Conservation (phyloP, 2,888 invertebrate species). For the Auanema sp. region DNA sequence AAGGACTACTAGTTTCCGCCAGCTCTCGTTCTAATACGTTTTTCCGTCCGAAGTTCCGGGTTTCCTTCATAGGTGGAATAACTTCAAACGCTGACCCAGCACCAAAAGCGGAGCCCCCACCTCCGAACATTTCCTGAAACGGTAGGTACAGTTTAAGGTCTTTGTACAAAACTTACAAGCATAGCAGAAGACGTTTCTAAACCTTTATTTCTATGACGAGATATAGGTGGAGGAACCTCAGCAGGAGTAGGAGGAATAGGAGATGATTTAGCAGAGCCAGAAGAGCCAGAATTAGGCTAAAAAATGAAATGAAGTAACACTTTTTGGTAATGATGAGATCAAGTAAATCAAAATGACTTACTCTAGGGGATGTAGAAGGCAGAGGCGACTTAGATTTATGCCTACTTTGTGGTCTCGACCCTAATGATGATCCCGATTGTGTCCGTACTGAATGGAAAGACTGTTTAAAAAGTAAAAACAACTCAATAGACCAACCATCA, state of each 20-base stretch:
- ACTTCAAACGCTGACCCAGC: slow-evolving; percentile 15
- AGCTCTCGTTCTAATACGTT: slow-evolving; percentile 36
- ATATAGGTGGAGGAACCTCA: slow-evolving; percentile 28
- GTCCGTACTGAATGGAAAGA: no score
- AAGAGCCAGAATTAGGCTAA: slow-evolving; percentile 16
- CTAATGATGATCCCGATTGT: neutral
- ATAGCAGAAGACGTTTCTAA: slow-evolving; percentile 46
- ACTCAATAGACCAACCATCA: no score
- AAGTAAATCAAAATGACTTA: neutral
- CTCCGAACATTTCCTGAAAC: slow-evolving; percentile 43
- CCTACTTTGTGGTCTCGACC: neutral
- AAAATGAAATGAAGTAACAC: neutral
- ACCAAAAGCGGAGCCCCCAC: slow-evolving; percentile 20
- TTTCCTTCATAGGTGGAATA: slow-evolving; percentile 12
- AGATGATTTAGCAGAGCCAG: slow-evolving; percentile 48
- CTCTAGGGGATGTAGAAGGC: no score
- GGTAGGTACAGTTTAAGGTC: neutral
- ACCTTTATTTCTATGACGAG: slow-evolving; percentile 41
- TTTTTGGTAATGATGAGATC: neutral
- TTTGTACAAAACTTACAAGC: slow-evolving; percentile 27
- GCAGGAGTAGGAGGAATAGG: slow-evolving; percentile 33
- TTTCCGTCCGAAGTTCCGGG: slow-evolving; percentile 27
- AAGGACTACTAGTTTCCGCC: slow-evolving; percentile 20
- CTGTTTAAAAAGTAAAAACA: no score
- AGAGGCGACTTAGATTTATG: slow-evolving; percentile 1